These are phyloP conservation scores for Leptopilina drosophilae DNA, from an alignment of 2,888 invertebrate genomes.

Conservation along the genomic window DNA sequence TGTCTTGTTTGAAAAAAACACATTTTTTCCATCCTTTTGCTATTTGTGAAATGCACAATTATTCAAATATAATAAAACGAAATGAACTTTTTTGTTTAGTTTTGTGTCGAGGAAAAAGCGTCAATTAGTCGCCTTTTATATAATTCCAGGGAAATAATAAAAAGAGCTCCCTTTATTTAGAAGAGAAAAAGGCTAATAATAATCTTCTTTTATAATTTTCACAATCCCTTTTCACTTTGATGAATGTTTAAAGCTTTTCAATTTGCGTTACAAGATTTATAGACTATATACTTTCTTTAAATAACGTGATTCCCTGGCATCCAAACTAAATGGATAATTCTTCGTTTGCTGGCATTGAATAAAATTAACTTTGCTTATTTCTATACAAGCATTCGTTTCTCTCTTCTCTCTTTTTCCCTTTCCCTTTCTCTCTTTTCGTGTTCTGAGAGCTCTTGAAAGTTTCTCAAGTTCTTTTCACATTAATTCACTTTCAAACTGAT, in stretches of 20 bases:
- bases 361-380: conserved; percentile 13
- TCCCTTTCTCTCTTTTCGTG: neutral
- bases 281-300: neutral
- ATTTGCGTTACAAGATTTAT: neutral
- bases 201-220: neutral
- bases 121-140: no score
- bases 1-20: no score
- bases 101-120: no score
- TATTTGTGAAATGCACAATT: no score
- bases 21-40: no score
- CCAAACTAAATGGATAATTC: conserved; percentile 14
- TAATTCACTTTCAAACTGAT: conserved; percentile 19
- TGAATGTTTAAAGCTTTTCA: neutral
- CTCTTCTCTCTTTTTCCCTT: neutral
- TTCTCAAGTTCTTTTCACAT: conserved; percentile 28
- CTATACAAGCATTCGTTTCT: conserved; percentile 12
- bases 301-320: neutral
- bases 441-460: conserved; percentile 22
- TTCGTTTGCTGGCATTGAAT: conserved; percentile 19
- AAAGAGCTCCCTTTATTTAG: no score
- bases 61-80: no score
- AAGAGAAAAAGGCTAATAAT: no score
- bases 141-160: no score
- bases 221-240: neutral
- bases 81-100: no score